Base-by-base conservation (phyloP, 2,888 invertebrate species). In the Drosophila conformis region DNA sequence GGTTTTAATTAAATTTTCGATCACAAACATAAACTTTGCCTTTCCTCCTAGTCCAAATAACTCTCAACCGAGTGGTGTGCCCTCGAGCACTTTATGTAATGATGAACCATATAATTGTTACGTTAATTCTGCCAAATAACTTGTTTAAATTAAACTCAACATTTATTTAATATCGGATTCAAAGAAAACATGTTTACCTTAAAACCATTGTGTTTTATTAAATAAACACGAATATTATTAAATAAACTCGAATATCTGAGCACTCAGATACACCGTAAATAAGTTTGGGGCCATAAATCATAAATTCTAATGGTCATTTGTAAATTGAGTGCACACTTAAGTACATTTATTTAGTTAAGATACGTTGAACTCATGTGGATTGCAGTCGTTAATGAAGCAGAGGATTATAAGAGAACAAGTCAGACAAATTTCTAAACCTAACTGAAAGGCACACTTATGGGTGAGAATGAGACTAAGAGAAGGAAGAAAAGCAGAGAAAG, bases 1-100 rank as follows among this genome's bases (percentile, higher is more conserved):
- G 83, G 73, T 86, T 89, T 90, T 90, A 89, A 90, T 89, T 90
- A 90, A 89, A 89, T 80, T 89, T 83, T 86, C 79, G 69, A 76
- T 78, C 79, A 65, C 59, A 62, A 69, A 72, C 80, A 80, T 80
- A 78, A 72, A 81, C 68, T 77, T 78, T 29, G 64, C 62, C 42
- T 35, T 49, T 58, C 38, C 73, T 36, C 10, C 21, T 25, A 52
- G 35, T 40, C 10, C 33, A 18, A 33, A 31, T 67, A 46, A 65
- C 33, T 51, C 25, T n/a, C 42, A 46, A 58, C 58, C 33, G 35
- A 49, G 27, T 59, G 48, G 46, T 25, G 15, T 4, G 52, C 51
- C 76, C 52, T 42, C n/a, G 27, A 33, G 59, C 33, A 36, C 27
- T 53, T 48, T 59, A 29, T 60, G 15, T 18, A 60, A 67, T 48